Conservation (phyloP, 1,140 invertebrate genomes). For the Agrypnia vestita region DNA sequence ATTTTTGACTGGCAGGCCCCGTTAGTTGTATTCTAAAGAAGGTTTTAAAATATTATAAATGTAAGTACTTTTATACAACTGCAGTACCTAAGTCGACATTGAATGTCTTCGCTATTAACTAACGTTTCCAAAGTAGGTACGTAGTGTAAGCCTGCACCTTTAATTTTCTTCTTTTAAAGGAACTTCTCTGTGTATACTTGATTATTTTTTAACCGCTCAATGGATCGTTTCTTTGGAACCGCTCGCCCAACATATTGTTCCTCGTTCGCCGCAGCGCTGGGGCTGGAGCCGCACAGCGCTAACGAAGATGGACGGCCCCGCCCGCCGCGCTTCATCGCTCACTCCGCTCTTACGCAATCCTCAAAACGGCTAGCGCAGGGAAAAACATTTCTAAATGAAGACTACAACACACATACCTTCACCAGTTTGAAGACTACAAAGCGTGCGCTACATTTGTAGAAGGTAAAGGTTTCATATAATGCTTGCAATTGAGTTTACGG, state of each 20-base stretch:
- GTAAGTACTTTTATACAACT: too few relatives aligned
- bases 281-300: not conserved
- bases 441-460: too few relatives aligned
- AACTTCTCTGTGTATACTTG: not conserved
- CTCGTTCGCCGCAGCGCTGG: not conserved
- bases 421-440: too few relatives aligned
- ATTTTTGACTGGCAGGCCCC: too few relatives aligned
- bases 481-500: too few relatives aligned
- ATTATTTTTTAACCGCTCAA: not conserved
- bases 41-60: too few relatives aligned
- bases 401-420: too few relatives aligned
- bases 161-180: not conserved
- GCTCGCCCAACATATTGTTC: not conserved
- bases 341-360: not conserved
- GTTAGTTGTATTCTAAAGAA: too few relatives aligned
- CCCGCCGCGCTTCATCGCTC: not conserved
- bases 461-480: too few relatives aligned
- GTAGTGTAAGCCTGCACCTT: not conserved
- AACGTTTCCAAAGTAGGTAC: not conserved
- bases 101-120: not conserved
- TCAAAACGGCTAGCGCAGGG: too few relatives aligned
- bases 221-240: not conserved
- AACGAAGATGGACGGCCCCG: conserved; percentile 3
- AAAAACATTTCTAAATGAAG: too few relatives aligned
- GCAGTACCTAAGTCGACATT: not conserved